Percentiles rank a stretch among this genome's conserved stretches.
These are phyloP conservation scores for Pseudomyrmex flavicornis DNA, from an alignment of 1,140 invertebrate species.

Conservation along the genomic window DNA sequence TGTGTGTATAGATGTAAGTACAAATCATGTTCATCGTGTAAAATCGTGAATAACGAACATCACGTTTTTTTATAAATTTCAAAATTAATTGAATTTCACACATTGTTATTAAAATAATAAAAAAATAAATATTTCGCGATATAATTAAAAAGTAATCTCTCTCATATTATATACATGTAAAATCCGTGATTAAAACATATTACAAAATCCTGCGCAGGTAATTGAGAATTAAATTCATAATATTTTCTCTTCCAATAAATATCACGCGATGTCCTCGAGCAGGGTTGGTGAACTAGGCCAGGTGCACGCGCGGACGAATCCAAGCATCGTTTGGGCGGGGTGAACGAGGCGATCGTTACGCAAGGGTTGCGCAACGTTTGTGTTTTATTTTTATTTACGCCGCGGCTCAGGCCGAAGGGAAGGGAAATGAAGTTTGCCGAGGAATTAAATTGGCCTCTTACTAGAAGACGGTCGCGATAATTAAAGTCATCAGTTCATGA, in stretches of 20 bases:
- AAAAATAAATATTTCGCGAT: no score
- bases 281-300: not conserved
- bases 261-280: not conserved
- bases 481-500: constrained; percentile 76
- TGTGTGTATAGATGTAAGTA: no score
- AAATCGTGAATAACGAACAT: no score
- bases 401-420: not conserved
- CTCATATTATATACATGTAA: no score
- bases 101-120: no score
- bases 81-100: no score
- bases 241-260: not conserved
- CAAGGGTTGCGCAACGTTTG: constrained; percentile 19
- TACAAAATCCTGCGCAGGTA: not conserved
- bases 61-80: no score
- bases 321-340: not conserved
- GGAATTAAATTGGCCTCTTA: constrained; percentile 75
- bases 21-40: no score
- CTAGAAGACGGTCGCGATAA: constrained; percentile 70
- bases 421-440: constrained; percentile 58
- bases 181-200: not conserved
- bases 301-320: not conserved
- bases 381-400: constrained; percentile 50
- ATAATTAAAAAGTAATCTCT: no score
- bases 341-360: constrained; percentile 32
- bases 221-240: constrained; percentile 7